Percentiles rank a stretch among this genome's conserved stretches.
phyloP scores from a whole-genome alignment of 2,113 vertebrate species.

The Phrynosoma blainvillii region DNA sequence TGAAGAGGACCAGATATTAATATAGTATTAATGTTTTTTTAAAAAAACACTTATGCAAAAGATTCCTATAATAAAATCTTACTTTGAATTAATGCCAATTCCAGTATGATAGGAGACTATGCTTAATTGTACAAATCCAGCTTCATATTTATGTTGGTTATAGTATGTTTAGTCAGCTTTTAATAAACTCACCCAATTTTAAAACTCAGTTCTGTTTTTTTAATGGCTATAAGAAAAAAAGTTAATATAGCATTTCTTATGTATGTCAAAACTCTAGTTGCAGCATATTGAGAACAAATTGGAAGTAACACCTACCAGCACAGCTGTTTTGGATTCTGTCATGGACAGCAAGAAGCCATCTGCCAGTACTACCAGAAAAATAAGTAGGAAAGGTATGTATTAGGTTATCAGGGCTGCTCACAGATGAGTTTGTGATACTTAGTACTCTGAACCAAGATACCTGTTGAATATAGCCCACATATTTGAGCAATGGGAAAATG shows the following conservation, averaged over 20 bases:
- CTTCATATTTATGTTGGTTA: not conserved
- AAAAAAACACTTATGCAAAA: not conserved
- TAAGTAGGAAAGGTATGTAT: constrained; percentile 83
- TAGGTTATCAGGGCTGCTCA: not conserved
- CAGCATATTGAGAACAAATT: constrained; percentile 93
- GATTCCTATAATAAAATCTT: constrained; percentile 24
- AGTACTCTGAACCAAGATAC: not conserved
- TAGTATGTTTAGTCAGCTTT: not conserved
- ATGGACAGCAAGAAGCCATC: constrained; percentile 87
- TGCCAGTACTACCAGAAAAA: constrained; percentile 75
- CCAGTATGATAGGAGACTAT: not conserved
- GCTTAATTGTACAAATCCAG: not conserved
- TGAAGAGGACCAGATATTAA: constrained; percentile 34
- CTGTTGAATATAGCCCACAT: too few species aligned
- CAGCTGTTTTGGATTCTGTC: constrained; percentile 82
- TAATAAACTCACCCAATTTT: not conserved
- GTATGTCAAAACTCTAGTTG: constrained; percentile 77
- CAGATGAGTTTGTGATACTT: not conserved
- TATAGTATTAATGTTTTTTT: constrained; percentile 2
- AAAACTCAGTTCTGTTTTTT: constrained; percentile 32
- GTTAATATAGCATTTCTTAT: not conserved
- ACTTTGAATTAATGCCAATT: constrained; percentile 14
- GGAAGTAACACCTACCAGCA: constrained; percentile 84
- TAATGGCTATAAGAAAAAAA: not conserved
- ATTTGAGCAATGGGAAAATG: not conserved